Conservation (phyloP, 2,888 invertebrate species). For the Axea sp. region DNA sequence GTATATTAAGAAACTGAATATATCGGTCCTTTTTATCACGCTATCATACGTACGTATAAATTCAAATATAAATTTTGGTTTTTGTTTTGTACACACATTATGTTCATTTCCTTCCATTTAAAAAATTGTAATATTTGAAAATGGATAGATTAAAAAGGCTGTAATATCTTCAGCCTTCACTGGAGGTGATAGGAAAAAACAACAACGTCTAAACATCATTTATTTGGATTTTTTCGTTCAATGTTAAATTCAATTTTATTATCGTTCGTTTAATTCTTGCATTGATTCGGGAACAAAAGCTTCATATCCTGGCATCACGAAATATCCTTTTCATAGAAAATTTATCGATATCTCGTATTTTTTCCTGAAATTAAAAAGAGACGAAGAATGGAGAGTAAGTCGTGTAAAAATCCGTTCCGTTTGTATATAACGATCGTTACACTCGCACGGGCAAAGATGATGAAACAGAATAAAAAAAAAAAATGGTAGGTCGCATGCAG, state of each 20-base stretch:
- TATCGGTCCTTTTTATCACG: too few species aligned
- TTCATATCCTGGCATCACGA: conserved; percentile 39
- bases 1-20: too few species aligned
- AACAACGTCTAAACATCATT: neutral
- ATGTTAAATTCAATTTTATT: conserved; percentile 43
- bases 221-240: conserved; percentile 21
- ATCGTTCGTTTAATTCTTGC: conserved; percentile 32
- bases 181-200: conserved; percentile 1
- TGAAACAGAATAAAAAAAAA: conserved; percentile 63
- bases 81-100: too few species aligned
- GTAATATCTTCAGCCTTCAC: too few species aligned
- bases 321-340: conserved; percentile 40
- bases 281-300: conserved; percentile 51
- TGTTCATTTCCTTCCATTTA: too few species aligned
- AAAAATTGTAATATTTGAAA: too few species aligned
- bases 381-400: conserved; percentile 38
- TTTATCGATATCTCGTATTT: conserved; percentile 59
- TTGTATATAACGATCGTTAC: conserved; percentile 64
- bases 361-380: conserved; percentile 54
- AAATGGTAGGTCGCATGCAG: conserved; percentile 56
- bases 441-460: conserved; percentile 61
- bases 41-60: too few species aligned
- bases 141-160: too few species aligned
- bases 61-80: too few species aligned
- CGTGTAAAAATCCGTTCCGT: conserved; percentile 60